Conservation (phyloP, 2,113 vertebrate genomes). For the Dromas ardeola region DNA sequence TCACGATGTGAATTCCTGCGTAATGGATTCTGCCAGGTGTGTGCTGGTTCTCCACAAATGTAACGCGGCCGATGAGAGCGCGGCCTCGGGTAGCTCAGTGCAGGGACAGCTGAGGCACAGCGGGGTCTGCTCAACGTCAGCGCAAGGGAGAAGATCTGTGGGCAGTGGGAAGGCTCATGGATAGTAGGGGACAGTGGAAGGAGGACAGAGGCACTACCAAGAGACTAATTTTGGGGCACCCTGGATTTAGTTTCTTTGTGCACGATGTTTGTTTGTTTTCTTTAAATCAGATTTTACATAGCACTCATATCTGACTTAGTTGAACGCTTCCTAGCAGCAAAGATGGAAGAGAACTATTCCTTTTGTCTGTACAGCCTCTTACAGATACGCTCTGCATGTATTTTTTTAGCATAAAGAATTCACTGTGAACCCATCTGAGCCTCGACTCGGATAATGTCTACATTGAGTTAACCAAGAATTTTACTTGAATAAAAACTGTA, state of each 20-base stretch:
- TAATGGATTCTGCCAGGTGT: background rate
- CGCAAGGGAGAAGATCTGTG: accelerated
- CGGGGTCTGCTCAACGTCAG: no score
- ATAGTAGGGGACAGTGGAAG: background rate
- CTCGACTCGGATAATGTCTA: accelerated
- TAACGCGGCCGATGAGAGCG: accelerated
- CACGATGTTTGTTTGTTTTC: no score
- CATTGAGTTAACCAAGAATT: background rate
- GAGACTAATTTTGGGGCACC: background rate
- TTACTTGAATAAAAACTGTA: background rate
- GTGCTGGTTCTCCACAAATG: background rate
- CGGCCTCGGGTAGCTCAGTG: accelerated
- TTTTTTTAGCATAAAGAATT: background rate
- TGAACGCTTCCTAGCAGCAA: background rate
- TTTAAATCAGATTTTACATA: background rate
- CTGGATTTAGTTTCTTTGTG: background rate
- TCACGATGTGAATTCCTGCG: background rate
- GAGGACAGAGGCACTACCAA: background rate
- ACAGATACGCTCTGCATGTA: accelerated
- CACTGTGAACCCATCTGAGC: background rate
- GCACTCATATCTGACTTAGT: background rate
- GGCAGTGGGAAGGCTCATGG: background rate
- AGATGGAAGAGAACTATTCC: background rate
- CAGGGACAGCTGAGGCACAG: background rate
- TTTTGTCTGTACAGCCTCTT: background rate